phyloP scores from a whole-genome alignment of 1,140 invertebrate genomes.

The Megalonaias nervosa region DNA sequence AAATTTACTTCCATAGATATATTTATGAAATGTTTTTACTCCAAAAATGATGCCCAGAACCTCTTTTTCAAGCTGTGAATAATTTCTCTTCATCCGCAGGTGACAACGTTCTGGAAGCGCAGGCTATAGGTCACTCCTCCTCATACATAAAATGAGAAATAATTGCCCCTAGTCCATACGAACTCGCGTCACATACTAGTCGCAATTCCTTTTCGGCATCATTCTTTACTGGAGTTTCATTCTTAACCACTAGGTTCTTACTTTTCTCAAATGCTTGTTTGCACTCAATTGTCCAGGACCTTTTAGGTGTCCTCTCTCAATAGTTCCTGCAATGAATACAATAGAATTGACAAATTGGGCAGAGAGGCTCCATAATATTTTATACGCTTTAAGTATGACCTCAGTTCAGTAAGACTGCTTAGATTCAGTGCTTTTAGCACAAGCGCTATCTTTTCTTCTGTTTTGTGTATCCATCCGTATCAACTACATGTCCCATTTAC shows the following conservation, averaged over 20 bases:
- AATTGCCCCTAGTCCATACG: constrained; percentile 72
- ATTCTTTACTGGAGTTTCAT: constrained; percentile 28
- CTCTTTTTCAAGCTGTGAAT: constrained; percentile 72
- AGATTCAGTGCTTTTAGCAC: constrained; percentile 26
- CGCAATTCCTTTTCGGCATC: constrained; percentile 14
- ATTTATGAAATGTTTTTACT: constrained; percentile 68
- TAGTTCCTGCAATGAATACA: constrained; percentile 32
- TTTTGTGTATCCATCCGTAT: constrained; percentile 32
- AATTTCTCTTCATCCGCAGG: constrained; percentile 70
- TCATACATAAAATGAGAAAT: constrained; percentile 69
- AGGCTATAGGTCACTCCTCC: constrained; percentile 69
- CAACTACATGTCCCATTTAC: constrained; percentile 31
- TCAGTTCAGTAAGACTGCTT: constrained; percentile 29
- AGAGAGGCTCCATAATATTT: constrained; percentile 43
- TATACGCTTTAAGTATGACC: constrained; percentile 35
- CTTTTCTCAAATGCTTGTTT: constrained; percentile 23
- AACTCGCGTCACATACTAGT: constrained; percentile 73
- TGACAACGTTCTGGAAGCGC: constrained; percentile 69
- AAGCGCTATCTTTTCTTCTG: constrained; percentile 36
- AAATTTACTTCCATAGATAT: constrained; percentile 66
- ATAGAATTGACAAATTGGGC: constrained; percentile 26
- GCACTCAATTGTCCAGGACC: constrained; percentile 28
- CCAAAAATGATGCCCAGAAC: constrained; percentile 67
- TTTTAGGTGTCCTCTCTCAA: constrained; percentile 28
- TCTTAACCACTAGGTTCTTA: constrained; percentile 34